phyloP scores from a whole-genome alignment of 1,140 invertebrate genomes.

The Bombus huntii region DNA sequence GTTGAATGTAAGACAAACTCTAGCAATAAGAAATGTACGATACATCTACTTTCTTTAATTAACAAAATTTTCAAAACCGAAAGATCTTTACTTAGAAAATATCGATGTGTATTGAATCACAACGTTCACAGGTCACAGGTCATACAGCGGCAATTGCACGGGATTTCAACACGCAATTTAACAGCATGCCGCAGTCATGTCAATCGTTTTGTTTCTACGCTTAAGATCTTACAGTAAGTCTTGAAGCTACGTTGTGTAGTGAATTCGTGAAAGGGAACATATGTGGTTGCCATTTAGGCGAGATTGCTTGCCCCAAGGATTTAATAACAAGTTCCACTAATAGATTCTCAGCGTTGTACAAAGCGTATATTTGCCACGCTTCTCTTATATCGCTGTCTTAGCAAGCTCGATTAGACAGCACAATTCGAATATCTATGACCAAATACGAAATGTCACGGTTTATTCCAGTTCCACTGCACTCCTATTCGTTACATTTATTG shows the following conservation, averaged over 20 bases:
- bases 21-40: no score
- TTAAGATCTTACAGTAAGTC: conserved; percentile 30
- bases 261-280: conserved; percentile 47
- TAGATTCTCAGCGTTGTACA: conserved; percentile 36
- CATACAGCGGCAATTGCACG: neutral
- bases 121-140: neutral
- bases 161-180: conserved; percentile 1
- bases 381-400: neutral
- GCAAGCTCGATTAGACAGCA: neutral
- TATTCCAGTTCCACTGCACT: no score
- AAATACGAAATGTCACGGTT: no score
- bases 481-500: no score
- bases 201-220: conserved; percentile 38
- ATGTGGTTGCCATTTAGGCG: conserved; percentile 42
- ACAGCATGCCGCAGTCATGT: neutral
- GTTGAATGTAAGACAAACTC: no score
- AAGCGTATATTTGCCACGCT: conserved; percentile 16
- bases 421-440: neutral
- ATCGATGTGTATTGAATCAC: neutral
- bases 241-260: conserved; percentile 24
- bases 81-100: neutral
- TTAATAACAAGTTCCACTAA: conserved; percentile 51
- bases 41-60: no score
- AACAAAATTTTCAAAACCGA: no score
- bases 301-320: conserved; percentile 49